Evolutionary conservation across 2,113 vertebrate species (phyloP).

Genomic region (Mustelus asterias): DNA sequence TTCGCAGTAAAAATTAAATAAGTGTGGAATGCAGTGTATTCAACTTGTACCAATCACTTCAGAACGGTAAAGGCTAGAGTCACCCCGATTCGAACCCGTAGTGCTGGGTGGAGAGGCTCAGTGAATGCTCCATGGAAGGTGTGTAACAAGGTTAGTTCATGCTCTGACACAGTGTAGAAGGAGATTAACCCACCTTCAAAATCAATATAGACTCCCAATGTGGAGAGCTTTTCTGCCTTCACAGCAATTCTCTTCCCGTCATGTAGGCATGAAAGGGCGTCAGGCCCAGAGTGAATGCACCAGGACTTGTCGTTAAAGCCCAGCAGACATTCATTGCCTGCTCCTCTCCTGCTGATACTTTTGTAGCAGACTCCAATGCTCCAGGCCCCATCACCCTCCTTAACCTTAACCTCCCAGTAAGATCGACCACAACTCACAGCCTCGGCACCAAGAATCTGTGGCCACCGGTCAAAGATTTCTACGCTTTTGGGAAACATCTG

Average conservation of each 20-base stretch:
- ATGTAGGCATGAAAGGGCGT: neutral
- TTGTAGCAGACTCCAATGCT: constrained; percentile 22
- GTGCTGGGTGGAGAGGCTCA: constrained; percentile 11
- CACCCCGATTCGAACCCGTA: neutral
- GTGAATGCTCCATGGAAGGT: neutral
- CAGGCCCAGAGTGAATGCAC: neutral
- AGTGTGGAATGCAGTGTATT: neutral
- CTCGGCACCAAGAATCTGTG: neutral
- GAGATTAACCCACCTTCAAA: constrained; percentile 11
- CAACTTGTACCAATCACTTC: neutral
- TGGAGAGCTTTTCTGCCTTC: neutral
- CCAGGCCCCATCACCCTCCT: neutral
- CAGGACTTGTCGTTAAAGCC: constrained; percentile 19
- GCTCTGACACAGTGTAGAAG: neutral
- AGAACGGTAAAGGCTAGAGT: neutral
- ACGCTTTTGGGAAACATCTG: constrained; percentile 46
- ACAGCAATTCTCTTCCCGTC: neutral
- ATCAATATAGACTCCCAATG: neutral
- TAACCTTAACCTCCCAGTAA: constrained; percentile 27
- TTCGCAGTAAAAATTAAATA: neutral
- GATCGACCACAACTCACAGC: constrained; percentile 9
- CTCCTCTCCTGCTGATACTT: neutral
- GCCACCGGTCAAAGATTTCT: constrained; percentile 8
- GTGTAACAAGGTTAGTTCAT: neutral
- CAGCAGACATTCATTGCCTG: neutral